phyloP scores from a whole-genome alignment of 1,140 invertebrate species.

The Caerostris darwini region DNA sequence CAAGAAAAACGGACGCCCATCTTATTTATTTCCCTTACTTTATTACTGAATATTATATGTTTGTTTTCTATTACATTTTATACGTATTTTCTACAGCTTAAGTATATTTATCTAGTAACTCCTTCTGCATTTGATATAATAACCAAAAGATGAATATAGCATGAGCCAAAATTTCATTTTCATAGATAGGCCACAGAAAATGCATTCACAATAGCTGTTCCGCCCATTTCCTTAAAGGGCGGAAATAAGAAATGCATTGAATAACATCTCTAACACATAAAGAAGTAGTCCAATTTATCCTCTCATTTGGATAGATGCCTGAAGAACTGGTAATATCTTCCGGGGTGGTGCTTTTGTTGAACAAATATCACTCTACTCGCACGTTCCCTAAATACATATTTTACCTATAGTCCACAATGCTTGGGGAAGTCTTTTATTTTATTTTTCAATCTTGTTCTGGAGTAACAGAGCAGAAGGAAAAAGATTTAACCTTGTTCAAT shows the following conservation, averaged over 20 bases:
- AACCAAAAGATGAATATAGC: not conserved
- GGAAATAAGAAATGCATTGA: not conserved
- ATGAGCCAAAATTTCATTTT: not conserved
- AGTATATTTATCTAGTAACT: too few species aligned
- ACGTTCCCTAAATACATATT: slow-evolving; percentile 28
- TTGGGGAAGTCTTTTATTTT: not conserved
- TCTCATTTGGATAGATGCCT: not conserved
- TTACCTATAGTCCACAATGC: not conserved
- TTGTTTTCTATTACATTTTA: too few species aligned
- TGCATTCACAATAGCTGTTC: not conserved
- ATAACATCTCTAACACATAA: slow-evolving; percentile 6
- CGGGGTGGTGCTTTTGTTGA: slow-evolving; percentile 18
- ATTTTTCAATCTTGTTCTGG: not conserved
- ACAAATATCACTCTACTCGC: slow-evolving; percentile 34
- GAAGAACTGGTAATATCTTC: not conserved
- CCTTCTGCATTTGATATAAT: not conserved
- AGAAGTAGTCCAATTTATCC: slow-evolving; percentile 13
- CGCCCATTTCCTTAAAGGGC: not conserved
- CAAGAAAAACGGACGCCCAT: too few species aligned
- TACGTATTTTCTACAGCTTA: too few species aligned
- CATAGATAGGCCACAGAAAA: not conserved
- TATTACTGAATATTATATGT: too few species aligned
- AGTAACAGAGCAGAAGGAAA: slow-evolving; percentile 7
- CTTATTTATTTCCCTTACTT: too few species aligned
- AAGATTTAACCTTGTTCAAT: slow-evolving; percentile 31